phyloP scores from a whole-genome alignment of 2,888 invertebrate genomes.

The Antitype chi region DNA sequence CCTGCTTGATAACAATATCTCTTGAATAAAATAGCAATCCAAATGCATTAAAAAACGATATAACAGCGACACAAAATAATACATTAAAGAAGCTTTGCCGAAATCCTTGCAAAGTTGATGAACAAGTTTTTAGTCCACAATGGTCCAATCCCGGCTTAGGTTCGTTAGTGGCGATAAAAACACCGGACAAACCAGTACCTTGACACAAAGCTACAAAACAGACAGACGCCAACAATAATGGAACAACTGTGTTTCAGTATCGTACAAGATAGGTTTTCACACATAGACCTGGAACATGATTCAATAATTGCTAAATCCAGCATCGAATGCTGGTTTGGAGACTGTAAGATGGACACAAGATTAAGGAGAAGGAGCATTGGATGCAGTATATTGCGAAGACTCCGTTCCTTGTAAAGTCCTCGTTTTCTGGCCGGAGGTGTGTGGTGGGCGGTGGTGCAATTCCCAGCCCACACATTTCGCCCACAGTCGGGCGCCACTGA shows the following conservation, averaged over 20 bases:
- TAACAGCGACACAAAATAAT: slow-evolving; percentile 16
- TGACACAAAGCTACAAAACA: slow-evolving; percentile 60
- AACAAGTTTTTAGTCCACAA: slow-evolving; percentile 51
- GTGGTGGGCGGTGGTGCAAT: slow-evolving; percentile 74
- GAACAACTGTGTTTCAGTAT: slow-evolving; percentile 62
- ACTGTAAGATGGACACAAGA: slow-evolving; percentile 1
- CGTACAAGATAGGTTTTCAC: slow-evolving; percentile 37
- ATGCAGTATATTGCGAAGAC: slow-evolving; percentile 40
- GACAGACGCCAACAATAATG: slow-evolving; percentile 65
- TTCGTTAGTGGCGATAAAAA: slow-evolving; percentile 55
- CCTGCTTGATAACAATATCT: neutral
- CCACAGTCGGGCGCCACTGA: slow-evolving; percentile 73
- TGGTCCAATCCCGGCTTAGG: slow-evolving; percentile 38
- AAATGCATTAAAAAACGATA: slow-evolving; percentile 11
- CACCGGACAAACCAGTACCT: slow-evolving; percentile 57
- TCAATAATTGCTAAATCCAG: slow-evolving; percentile 3
- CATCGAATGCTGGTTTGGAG: slow-evolving; percentile 24
- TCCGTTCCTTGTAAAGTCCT: slow-evolving; percentile 27
- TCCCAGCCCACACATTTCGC: slow-evolving; percentile 75
- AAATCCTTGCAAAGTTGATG: slow-evolving; percentile 53
- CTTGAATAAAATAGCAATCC: neutral
- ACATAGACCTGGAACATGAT: slow-evolving; percentile 8
- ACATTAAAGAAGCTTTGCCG: slow-evolving; percentile 31
- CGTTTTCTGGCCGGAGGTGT: slow-evolving; percentile 40
- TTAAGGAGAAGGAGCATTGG: slow-evolving; percentile 56